These are phyloP conservation scores for Choloepus hoffmanni DNA, from an alignment of 2,113 vertebrate genomes.

Conservation along the genomic window DNA sequence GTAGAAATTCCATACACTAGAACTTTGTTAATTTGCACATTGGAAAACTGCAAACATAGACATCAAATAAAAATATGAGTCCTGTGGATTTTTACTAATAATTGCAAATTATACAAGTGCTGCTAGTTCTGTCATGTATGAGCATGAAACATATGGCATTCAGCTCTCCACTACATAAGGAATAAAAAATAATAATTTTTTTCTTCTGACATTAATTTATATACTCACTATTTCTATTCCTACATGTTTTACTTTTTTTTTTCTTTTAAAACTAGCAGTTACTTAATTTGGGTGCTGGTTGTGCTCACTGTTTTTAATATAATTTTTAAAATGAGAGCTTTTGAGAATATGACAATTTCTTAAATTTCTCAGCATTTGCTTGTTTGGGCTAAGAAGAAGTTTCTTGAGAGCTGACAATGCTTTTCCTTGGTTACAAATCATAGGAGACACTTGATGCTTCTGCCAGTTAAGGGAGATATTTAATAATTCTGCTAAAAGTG, in stretches of 20 bases:
- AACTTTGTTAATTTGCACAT: conserved; percentile 78
- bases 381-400: neutral
- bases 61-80: conserved; percentile 63
- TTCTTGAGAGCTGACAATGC: neutral
- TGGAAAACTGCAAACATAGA: conserved; percentile 61
- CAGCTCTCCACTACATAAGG: neutral
- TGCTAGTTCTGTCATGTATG: conserved; percentile 58
- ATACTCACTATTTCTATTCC: neutral
- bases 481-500: neutral
- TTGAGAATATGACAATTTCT: neutral
- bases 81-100: conserved; percentile 65
- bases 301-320: neutral
- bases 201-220: neutral
- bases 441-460: neutral
- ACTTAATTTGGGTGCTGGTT: neutral
- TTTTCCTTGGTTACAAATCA: neutral
- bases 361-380: neutral
- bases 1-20: neutral
- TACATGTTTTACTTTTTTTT: neutral
- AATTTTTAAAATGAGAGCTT: neutral
- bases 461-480: neutral
- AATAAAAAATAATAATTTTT: neutral
- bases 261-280: neutral
- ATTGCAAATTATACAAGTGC: conserved; percentile 68
- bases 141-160: neutral